phyloP scores from a whole-genome alignment of 2,113 vertebrate genomes.

The Muntiacus muntjak region DNA sequence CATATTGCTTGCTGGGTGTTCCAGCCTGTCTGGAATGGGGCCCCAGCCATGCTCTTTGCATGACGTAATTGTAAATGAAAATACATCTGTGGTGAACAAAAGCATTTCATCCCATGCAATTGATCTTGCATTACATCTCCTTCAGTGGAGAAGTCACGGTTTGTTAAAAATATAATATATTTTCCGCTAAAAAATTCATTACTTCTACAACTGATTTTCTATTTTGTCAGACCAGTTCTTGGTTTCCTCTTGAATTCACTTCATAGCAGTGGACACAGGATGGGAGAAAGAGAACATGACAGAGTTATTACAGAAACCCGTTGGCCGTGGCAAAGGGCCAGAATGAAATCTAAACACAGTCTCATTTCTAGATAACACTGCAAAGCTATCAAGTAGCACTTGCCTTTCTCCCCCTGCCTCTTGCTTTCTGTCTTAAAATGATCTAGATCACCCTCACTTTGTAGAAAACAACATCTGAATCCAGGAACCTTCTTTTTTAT shows the following conservation, averaged over 20 bases:
- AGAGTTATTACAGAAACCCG: conserved; percentile 26
- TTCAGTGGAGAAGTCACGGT: conserved; percentile 26
- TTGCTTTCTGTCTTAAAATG: conserved; percentile 34
- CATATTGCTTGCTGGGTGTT: background rate
- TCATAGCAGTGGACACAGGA: conserved; percentile 38
- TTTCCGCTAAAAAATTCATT: conserved; percentile 57
- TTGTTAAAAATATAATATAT: conserved; percentile 61
- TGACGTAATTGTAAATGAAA: conserved; percentile 57
- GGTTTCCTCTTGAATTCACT: conserved; percentile 58
- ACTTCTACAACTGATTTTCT: conserved; percentile 51
- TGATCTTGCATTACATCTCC: conserved; percentile 18
- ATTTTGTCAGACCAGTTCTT: conserved; percentile 50
- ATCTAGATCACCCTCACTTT: background rate
- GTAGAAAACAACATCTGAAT: conserved; percentile 2
- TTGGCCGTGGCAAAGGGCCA: background rate
- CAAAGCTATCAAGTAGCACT: conserved; percentile 12
- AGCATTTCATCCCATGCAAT: background rate
- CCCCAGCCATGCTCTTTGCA: background rate
- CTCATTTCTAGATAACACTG: conserved; percentile 45
- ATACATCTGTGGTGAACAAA: conserved; percentile 45
- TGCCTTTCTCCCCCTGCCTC: background rate
- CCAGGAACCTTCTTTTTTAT: background rate
- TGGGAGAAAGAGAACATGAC: conserved; percentile 47
- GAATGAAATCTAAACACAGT: background rate
- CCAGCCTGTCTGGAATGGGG: background rate